Evolutionary conservation across 1,140 invertebrate genomes (phyloP).

Genomic region (Drosophila repletoides): DNA sequence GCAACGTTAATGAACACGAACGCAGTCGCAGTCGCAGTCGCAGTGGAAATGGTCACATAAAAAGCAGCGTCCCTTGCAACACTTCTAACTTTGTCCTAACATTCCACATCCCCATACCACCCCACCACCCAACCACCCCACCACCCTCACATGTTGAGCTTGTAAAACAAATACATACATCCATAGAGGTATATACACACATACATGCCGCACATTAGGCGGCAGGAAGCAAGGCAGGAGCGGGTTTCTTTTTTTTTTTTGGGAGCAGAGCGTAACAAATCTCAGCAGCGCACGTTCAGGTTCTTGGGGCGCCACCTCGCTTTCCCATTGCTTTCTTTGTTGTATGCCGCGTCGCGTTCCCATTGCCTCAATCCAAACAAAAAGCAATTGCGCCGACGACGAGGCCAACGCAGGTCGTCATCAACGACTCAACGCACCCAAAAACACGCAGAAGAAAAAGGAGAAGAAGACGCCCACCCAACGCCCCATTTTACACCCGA

Average conservation of each 20-base stretch:
- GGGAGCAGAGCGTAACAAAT: conserved; percentile 59
- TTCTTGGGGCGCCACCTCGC: conserved; percentile 42
- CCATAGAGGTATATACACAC: conserved; percentile 24
- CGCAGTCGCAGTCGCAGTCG: conserved; percentile 52
- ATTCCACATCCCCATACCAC: neutral
- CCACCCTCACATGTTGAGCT: conserved; percentile 58
- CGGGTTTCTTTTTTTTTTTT: neutral
- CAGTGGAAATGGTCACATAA: conserved; percentile 76
- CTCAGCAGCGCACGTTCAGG: conserved; percentile 73
- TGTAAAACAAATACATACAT: conserved; percentile 65
- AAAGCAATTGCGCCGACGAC: conserved; percentile 68
- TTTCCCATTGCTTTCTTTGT: conserved; percentile 24
- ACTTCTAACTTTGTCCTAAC: too few species aligned
- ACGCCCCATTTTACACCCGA: conserved; percentile 5
- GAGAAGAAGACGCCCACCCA: neutral
- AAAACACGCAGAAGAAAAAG: neutral
- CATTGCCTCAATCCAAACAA: conserved; percentile 52
- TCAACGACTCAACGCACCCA: conserved; percentile 11
- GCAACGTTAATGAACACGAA: conserved; percentile 79
- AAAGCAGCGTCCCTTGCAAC: conserved; percentile 53
- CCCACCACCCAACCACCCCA: neutral
- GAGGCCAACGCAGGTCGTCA: conserved; percentile 45
- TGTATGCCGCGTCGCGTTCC: conserved; percentile 10
- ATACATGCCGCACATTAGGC: conserved; percentile 70
- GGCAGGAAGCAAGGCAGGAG: conserved; percentile 29